phyloP scores from a whole-genome alignment of 2,888 invertebrate genomes.

The Drosophila formosana region DNA sequence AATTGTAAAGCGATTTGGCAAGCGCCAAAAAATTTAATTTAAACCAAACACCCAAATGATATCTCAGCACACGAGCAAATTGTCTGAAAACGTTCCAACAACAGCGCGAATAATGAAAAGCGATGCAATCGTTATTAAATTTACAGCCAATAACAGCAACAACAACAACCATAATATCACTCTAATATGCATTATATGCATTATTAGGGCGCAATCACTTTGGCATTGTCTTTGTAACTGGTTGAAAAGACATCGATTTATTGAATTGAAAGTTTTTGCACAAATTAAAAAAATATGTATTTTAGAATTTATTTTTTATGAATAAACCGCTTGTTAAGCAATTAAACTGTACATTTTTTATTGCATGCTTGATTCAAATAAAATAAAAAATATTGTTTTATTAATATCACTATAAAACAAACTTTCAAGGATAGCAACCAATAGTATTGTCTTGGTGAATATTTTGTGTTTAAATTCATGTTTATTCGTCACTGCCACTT shows the following conservation, averaged over 20 bases:
- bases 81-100: constrained; percentile 12
- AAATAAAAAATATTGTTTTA: no score
- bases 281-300: neutral
- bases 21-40: constrained; percentile 53
- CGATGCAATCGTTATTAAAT: constrained; percentile 46
- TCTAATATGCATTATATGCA: constrained; percentile 3
- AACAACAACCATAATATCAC: constrained; percentile 17
- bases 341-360: no score
- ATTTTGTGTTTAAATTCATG: no score
- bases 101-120: constrained; percentile 26
- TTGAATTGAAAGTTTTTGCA: no score
- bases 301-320: no score
- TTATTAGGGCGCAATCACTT: constrained; percentile 6
- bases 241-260: neutral
- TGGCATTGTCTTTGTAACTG: constrained; percentile 17
- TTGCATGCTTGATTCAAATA: no score
- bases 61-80: constrained; percentile 33
- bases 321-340: no score
- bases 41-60: constrained; percentile 43
- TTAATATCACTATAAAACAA: no score
- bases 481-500: no score
- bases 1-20: constrained; percentile 61
- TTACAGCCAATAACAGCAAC: constrained; percentile 21
- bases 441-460: no score
- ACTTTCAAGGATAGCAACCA: no score